phyloP scores from a whole-genome alignment of 2,797 vertebrate genomes.

The Neosilurus hyrtlii region DNA sequence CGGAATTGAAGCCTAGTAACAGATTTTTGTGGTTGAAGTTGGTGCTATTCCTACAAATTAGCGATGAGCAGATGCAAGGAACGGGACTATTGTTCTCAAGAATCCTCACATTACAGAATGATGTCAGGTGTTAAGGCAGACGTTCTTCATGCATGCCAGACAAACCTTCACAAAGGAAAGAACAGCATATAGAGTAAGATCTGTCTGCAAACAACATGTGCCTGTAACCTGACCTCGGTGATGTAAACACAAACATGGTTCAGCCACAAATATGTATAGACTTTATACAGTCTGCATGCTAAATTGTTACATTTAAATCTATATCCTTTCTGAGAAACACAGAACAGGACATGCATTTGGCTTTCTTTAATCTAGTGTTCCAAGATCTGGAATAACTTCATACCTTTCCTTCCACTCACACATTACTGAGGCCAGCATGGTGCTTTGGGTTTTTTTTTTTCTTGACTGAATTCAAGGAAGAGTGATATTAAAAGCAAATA shows the following conservation, averaged over 20 bases:
- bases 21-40: conserved; percentile 20
- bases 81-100: conserved; percentile 40
- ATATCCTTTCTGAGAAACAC: conserved; percentile 5
- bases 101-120: conserved; percentile 55
- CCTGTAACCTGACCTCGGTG: conserved; percentile 43
- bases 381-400: not conserved
- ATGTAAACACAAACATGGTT: conserved; percentile 27
- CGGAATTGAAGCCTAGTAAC: conserved; percentile 2
- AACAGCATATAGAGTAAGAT: conserved; percentile 50
- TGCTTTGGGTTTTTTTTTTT: not conserved
- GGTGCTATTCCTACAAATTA: conserved; percentile 25
- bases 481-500: conserved; percentile 35
- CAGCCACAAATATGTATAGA: not conserved
- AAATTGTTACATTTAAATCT: conserved; percentile 14
- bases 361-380: not conserved
- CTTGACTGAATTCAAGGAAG: conserved; percentile 15
- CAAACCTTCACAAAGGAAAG: conserved; percentile 52
- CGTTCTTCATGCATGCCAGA: conserved; percentile 55
- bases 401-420: conserved; percentile 22
- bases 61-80: conserved; percentile 19
- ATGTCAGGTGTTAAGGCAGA: conserved; percentile 57
- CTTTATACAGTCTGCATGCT: not conserved
- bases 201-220: conserved; percentile 54
- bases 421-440: conserved; percentile 5
- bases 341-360: not conserved